Percentiles rank a stretch among this genome's conserved stretches.
These are phyloP conservation scores for Rhagonycha fulva DNA, from an alignment of 2,888 invertebrate species.

Conservation along the genomic window DNA sequence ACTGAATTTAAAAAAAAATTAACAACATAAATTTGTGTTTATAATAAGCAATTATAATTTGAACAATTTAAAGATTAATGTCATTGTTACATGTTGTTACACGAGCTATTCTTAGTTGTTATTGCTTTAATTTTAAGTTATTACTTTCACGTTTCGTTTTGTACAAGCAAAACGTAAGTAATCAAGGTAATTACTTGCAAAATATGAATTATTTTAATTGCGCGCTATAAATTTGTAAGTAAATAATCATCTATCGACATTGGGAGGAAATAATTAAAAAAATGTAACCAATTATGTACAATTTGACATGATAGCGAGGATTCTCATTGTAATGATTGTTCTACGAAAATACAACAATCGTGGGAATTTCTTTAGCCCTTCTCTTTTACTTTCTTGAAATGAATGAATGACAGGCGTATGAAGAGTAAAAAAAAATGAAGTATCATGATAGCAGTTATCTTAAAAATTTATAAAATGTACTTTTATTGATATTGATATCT, in stretches of 20 bases:
- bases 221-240: not conserved
- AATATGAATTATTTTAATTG: not conserved
- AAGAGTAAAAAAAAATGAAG: no score
- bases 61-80: not conserved
- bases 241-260: not conserved
- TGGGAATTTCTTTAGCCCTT: not conserved
- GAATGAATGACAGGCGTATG: no score
- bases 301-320: not conserved
- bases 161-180: not conserved
- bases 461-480: no score
- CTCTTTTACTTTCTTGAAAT: not conserved
- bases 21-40: not conserved
- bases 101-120: not conserved
- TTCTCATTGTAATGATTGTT: not conserved
- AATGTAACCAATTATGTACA: not conserved
- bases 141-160: not conserved
- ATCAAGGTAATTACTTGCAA: not conserved
- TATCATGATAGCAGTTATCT: no score
- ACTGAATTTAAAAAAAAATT: not conserved
- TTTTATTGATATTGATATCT: not conserved
- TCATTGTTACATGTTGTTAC: not conserved
- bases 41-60: not conserved
- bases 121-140: not conserved
- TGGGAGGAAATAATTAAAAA: not conserved
- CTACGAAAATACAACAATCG: not conserved